Base-by-base conservation (phyloP, 2,113 vertebrate species). In the Monarcha castaneiventris region DNA sequence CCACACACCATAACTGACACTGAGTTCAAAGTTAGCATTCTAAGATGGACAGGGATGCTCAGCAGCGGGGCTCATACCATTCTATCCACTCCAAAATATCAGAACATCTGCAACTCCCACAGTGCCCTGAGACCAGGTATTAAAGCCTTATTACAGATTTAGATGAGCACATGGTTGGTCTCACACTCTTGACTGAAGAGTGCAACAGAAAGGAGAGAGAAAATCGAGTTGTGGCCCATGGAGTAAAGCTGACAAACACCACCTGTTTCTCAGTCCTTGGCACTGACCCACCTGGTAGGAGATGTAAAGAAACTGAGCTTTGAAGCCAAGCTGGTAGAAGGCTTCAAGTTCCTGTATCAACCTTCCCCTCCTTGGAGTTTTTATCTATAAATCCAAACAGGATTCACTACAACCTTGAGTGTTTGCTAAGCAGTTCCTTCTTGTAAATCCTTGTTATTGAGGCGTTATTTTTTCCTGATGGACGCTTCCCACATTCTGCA, bases 401-500 rank as follows among this genome's bases (percentile, higher is more conserved):
- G 48, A 73, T 35, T 44, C 29, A 35, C 59, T 51, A 62, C 18
- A 77, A 39, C 20, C 41, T 4, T 66, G 37, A 87, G 61, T 32
- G 78, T 37, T 77, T 54, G 20, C 35, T 71, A 63, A 90, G 58
- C 20, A 35, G 21, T 6, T 18, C 3, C 44, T 94, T 62, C 58
- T n/a, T 16, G 1, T 21, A 83, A 43, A 41, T 61, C 61, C 46
- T 48, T 4, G 1, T 52, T 63, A 77, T 41, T 2, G 3, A 79
- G 49, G 56, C 26, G 33, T n/a, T 58, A 32, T 17, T 66, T 61
- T 84, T 55, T 78, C 67, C 74, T 79, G 83, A 63, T 16, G 41
- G 55, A 48, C 0, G 0, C 33, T n/a, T 46, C 56, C 11, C 7
- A 39, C 3, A 0, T 33, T 20, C 56, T 59, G 56, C 61, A 78